Conservation (phyloP, 1,140 invertebrate species). For the Chrysomallon squamiferum region DNA sequence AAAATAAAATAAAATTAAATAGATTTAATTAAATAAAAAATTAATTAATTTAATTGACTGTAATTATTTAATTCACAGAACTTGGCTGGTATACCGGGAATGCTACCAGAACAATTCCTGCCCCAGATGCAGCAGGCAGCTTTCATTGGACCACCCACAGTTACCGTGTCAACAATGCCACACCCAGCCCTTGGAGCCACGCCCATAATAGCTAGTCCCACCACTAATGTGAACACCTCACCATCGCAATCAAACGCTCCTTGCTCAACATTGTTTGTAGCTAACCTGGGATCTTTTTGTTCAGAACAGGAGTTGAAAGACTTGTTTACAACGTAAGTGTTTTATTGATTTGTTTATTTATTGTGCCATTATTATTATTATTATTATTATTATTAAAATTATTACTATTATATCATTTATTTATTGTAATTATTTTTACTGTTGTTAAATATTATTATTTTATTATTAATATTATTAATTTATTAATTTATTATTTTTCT, state of each 20-base stretch:
- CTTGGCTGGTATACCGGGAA: constrained; percentile 15
- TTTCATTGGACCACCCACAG: constrained; percentile 79
- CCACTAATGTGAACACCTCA: constrained; percentile 64
- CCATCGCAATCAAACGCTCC: constrained; percentile 68
- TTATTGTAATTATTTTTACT: no score
- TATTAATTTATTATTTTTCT: no score
- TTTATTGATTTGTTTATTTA: no score
- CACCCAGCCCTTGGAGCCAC: constrained; percentile 55
- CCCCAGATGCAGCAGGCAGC: constrained; percentile 64
- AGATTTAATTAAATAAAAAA: no score
- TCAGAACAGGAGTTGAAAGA: constrained; percentile 97
- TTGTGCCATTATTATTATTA: no score
- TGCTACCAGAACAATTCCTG: constrained; percentile 5
- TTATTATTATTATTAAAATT: no score
- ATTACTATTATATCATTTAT: no score
- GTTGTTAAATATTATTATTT: no score
- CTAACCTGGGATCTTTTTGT: constrained; percentile 91
- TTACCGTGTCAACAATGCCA: constrained; percentile 65
- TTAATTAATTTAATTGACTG: no score
- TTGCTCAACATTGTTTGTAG: constrained; percentile 97
- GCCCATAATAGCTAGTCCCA: constrained; percentile 52
- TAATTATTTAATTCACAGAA: constrained; percentile 19
- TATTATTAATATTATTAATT: no score
- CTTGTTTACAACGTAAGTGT: constrained; percentile 92
- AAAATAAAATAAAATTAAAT: no score